phyloP scores from a whole-genome alignment of 2,797 vertebrate genomes.

The Coracias cyanogaster region DNA sequence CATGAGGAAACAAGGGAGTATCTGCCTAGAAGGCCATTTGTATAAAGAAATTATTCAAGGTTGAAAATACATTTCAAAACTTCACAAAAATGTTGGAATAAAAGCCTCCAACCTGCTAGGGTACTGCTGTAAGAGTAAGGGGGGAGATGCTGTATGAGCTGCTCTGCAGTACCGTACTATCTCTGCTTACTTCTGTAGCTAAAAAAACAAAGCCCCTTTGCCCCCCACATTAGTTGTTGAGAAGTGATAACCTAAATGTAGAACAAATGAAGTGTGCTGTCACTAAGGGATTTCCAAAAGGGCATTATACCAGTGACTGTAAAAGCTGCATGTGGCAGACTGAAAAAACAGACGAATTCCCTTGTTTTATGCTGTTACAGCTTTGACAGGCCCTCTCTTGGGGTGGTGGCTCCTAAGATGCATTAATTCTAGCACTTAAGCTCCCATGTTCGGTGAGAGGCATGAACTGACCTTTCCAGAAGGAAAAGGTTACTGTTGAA shows the following conservation, averaged over 20 bases:
- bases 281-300: constrained; percentile 11
- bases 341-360: constrained; percentile 10
- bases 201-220: neutral
- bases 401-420: neutral
- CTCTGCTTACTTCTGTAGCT: neutral
- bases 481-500: constrained; percentile 43
- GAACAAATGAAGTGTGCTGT: neutral
- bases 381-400: constrained; percentile 11
- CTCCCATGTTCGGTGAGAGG: neutral
- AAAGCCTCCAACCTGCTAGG: neutral
- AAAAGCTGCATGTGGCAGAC: neutral
- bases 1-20: neutral
- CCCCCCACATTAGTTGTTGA: neutral
- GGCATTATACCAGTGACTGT: neutral
- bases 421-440: constrained; percentile 45
- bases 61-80: neutral
- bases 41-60: neutral
- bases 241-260: neutral
- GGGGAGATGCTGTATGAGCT: neutral
- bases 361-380: constrained; percentile 1
- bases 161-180: neutral
- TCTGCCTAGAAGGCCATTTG: neutral
- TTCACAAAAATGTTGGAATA: neutral
- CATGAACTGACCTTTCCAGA: constrained; percentile 31
- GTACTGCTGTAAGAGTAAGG: neutral